These are phyloP conservation scores for Bergia sp. DNA, from an alignment of 92 coral and sea anemone genomes.

Conservation along the genomic window DNA sequence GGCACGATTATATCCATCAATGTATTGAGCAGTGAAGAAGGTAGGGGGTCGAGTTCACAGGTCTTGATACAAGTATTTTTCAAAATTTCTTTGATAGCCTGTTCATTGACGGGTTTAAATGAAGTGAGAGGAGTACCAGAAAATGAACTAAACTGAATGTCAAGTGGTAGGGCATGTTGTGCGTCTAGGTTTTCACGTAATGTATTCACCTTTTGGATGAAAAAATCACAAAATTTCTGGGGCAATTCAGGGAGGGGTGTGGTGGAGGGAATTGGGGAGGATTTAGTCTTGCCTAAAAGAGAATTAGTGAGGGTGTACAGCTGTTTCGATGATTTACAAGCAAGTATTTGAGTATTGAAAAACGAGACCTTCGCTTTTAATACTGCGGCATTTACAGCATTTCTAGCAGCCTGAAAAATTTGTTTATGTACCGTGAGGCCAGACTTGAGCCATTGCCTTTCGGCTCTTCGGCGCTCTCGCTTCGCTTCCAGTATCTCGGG, in stretches of 20 bases:
- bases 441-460: conserved; percentile 20
- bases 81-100: conserved; percentile 18
- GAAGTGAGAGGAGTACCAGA: conserved; percentile 21
- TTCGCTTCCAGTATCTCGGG: conserved; percentile 21
- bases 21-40: conserved; percentile 20
- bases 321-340: conserved; percentile 19
- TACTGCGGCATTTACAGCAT: conserved; percentile 20
- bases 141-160: conserved; percentile 17
- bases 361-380: conserved; percentile 19
- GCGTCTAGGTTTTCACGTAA: conserved; percentile 20
- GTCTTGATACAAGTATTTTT: conserved; percentile 18
- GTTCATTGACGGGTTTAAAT: conserved; percentile 19
- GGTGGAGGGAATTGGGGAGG: conserved; percentile 23
- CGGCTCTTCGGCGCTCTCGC: conserved; percentile 24
- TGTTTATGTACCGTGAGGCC: conserved; percentile 18
- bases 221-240: conserved; percentile 17
- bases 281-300: conserved; percentile 18
- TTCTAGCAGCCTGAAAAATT: conserved; percentile 19
- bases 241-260: conserved; percentile 22
- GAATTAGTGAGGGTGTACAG: conserved; percentile 20
- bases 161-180: conserved; percentile 21
- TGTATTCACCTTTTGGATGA: conserved; percentile 19
- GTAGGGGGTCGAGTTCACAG: conserved; percentile 19
- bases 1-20: conserved; percentile 14
- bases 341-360: conserved; percentile 17